Percentiles rank a stretch among this genome's conserved stretches.
Conservation (phyloP, 2,113 vertebrate species). For the pig (Sus scrofa) region DNA sequence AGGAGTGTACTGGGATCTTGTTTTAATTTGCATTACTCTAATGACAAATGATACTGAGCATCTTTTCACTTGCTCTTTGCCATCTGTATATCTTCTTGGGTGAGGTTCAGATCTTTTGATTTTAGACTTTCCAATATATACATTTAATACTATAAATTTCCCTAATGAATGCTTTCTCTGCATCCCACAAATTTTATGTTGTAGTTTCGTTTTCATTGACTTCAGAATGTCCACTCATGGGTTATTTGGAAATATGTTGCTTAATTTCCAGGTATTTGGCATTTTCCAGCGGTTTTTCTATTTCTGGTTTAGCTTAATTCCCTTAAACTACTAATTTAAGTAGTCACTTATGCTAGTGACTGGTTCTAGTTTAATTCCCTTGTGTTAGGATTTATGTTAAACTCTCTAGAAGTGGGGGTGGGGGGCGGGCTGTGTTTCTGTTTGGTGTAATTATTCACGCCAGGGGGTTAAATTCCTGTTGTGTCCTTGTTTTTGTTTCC, state of each 20-base stretch:
- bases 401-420: background rate
- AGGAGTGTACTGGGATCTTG: background rate
- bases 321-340: background rate
- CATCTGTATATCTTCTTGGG: slow-evolving; percentile 4
- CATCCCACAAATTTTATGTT: slow-evolving; percentile 25
- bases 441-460: background rate
- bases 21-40: slow-evolving; percentile 27
- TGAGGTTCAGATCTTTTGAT: background rate
- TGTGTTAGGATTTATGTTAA: slow-evolving; percentile 62
- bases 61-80: slow-evolving; percentile 19
- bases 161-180: background rate
- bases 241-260: background rate
- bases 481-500: background rate
- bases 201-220: slow-evolving; percentile 55
- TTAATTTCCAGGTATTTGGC: slow-evolving; percentile 47
- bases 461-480: slow-evolving; percentile 25
- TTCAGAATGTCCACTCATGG: background rate
- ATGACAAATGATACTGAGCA: background rate
- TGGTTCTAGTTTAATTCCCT: slow-evolving; percentile 52
- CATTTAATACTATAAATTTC: slow-evolving; percentile 41
- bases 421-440: slow-evolving; percentile 45
- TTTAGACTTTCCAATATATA: slow-evolving; percentile 50
- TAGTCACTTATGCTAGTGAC: no score
- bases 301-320: slow-evolving; percentile 59
- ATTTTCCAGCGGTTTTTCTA: slow-evolving; percentile 44